Base-by-base conservation (phyloP, 2,113 vertebrate species). In the Oncorhynchus kisutch region DNA sequence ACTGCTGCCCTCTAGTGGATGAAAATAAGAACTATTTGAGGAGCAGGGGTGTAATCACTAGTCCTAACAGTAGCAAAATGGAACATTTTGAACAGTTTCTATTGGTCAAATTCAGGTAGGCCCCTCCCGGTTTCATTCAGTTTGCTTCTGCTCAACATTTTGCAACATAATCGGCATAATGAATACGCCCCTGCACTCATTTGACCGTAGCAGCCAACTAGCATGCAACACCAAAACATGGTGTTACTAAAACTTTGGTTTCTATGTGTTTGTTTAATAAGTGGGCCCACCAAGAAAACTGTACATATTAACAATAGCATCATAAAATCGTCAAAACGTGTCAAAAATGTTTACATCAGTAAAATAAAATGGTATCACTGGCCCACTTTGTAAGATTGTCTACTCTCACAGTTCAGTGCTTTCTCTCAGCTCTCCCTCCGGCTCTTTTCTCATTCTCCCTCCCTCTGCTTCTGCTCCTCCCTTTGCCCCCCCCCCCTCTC, bases 1-100 rank as follows among this genome's bases (percentile, higher is more conserved):
- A 77, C 80, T 88, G 87, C 84, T 79, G 82, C 90, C 87, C 90
- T 88, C 91, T 91, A 75, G 75, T 86, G 91, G 88, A 80, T 16
- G 59, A 73, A 78, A 78, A 76, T 0, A 20, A 74, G 20, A 80
- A 1, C 24, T 3, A 9, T 69, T 62, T 22, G 20, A 62, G n/a
- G n/a, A n/a, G 39, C 8, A 45, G 39, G 39, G 39, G 8, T 45
- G 39, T 12, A 45, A 45, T 45, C 39, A 45, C 39, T 45, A 11
- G 39, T 45, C 39, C 39, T 9, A 39, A 39, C 39, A 39, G 39
- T 39, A 9, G 39, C 39, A 39, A 39, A 39, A 39, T 8, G 6
- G 34, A 39, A 45, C 39, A 9, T 34, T 34, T 34, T 34, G 5
- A 34, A 34, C 5, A 34, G 9, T 12, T 45, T 45, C 8, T 45